Percentiles rank a stretch among this genome's conserved stretches.
These are phyloP conservation scores for Actinernus sp. DNA, from an alignment of 92 coral and sea anemone species.

Conservation along the genomic window DNA sequence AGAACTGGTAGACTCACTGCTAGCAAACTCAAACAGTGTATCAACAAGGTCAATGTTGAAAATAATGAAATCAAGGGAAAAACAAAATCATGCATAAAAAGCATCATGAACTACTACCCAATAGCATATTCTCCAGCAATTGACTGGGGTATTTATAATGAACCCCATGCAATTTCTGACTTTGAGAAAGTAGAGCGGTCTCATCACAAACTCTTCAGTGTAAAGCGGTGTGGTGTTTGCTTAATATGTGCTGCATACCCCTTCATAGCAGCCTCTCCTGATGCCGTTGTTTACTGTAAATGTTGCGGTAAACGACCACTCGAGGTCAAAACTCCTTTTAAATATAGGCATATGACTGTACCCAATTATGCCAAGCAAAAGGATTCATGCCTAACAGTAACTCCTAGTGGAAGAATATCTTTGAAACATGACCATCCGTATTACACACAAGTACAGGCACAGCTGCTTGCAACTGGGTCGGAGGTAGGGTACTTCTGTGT, in stretches of 20 bases:
- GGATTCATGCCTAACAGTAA: conserved; percentile 22
- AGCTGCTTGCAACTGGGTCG: conserved; percentile 2
- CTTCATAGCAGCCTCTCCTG: conserved; percentile 33
- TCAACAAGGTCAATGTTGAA: conserved; percentile 18
- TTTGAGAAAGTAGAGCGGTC: not conserved
- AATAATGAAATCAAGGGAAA: conserved; percentile 12
- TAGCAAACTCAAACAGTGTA: conserved; percentile 16
- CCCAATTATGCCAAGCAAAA: conserved; percentile 7
- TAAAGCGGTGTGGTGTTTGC: conserved; percentile 5
- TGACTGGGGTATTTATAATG: conserved; percentile 17
- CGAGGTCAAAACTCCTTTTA: conserved; percentile 39
- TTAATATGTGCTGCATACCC: conserved; percentile 37
- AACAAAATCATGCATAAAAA: conserved; percentile 27
- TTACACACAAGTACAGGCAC: conserved; percentile 26
- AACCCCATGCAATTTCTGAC: conserved; percentile 6
- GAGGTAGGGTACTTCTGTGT: conserved; percentile 28
- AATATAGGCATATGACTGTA: conserved; percentile 11
- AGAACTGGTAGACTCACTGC: conserved; percentile 32
- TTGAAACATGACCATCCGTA: conserved; percentile 25
- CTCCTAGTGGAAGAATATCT: conserved; percentile 16
- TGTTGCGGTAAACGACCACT: conserved; percentile 28
- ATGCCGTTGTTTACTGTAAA: conserved; percentile 24
- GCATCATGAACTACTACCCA: conserved; percentile 34
- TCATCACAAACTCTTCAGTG: not conserved
- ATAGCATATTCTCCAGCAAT: conserved; percentile 27